phyloP scores from a whole-genome alignment of 2,797 vertebrate species.

The Diplodus sargus region DNA sequence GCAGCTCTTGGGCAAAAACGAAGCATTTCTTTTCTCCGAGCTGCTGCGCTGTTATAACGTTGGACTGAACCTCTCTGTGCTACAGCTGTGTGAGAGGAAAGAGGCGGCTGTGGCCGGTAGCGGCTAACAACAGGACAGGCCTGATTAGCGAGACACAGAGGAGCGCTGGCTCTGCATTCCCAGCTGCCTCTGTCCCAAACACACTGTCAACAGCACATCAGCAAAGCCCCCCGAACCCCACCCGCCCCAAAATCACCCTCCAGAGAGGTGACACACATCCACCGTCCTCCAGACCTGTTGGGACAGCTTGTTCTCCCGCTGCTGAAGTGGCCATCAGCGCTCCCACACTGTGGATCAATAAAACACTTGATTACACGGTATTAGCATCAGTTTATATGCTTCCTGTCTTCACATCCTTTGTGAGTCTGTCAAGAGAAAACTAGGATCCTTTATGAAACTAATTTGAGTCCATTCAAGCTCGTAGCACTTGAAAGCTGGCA shows the following conservation, averaged over 20 bases:
- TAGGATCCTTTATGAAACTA: not conserved
- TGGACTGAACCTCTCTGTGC: not conserved
- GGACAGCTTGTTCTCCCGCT: not conserved
- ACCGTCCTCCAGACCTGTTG: constrained; percentile 12
- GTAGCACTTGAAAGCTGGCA: not conserved
- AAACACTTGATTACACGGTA: not conserved
- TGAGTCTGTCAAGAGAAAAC: not conserved
- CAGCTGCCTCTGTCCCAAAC: constrained; percentile 70
- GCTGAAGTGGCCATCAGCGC: no score
- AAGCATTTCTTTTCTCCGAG: not conserved
- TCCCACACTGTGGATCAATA: not conserved
- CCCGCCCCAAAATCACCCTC: constrained; percentile 46
- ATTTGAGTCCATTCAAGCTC: constrained; percentile 6
- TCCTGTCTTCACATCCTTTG: not conserved
- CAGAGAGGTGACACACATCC: constrained; percentile 60
- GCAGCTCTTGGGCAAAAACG: not conserved
- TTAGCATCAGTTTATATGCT: not conserved
- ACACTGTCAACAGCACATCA: constrained; percentile 69
- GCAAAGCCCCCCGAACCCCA: constrained; percentile 6
- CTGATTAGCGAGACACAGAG: constrained; percentile 59
- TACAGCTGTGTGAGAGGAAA: not conserved
- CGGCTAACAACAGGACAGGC: constrained; percentile 45
- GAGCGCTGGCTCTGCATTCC: constrained; percentile 67
- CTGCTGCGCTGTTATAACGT: no score
- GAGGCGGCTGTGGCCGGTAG: not conserved